These are phyloP conservation scores for Napeogenes inachia DNA, from an alignment of 2,888 invertebrate genomes.

Conservation along the genomic window DNA sequence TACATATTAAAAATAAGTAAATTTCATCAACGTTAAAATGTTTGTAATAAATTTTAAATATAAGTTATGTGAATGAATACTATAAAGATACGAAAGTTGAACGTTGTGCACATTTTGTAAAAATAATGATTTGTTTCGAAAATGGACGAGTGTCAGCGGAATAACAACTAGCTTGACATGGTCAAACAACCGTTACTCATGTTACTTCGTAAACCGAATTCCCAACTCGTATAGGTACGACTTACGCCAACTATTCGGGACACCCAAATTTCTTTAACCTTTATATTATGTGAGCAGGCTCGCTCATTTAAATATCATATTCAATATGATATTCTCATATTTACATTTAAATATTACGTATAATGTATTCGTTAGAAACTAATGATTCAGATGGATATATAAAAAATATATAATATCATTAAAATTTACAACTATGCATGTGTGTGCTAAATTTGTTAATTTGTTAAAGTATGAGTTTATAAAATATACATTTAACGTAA, in stretches of 20 bases:
- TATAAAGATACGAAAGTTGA: background rate
- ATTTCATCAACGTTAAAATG: too few species aligned
- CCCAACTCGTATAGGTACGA: constrained; percentile 26
- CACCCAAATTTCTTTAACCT: constrained; percentile 22
- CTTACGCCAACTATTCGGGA: constrained; percentile 21
- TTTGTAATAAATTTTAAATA: too few species aligned
- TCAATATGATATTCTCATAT: too few species aligned
- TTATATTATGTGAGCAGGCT: background rate
- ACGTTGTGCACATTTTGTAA: constrained; percentile 10
- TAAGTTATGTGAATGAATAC: too few species aligned
- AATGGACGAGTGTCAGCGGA: constrained; percentile 29
- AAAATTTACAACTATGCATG: background rate
- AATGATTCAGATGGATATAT: background rate
- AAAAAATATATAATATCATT: background rate
- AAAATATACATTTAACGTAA: background rate
- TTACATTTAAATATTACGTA: background rate
- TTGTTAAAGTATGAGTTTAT: background rate
- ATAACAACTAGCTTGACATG: constrained; percentile 32
- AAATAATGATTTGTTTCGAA: constrained; percentile 25
- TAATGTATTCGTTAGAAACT: background rate
- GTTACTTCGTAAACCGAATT: constrained; percentile 29
- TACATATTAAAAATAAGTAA: too few species aligned
- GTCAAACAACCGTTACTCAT: constrained; percentile 31
- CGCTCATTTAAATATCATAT: too few species aligned
- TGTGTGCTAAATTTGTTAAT: too few species aligned